These are phyloP conservation scores for Trissolcus brochymenae DNA, from an alignment of 2,888 invertebrate genomes.

Conservation along the genomic window DNA sequence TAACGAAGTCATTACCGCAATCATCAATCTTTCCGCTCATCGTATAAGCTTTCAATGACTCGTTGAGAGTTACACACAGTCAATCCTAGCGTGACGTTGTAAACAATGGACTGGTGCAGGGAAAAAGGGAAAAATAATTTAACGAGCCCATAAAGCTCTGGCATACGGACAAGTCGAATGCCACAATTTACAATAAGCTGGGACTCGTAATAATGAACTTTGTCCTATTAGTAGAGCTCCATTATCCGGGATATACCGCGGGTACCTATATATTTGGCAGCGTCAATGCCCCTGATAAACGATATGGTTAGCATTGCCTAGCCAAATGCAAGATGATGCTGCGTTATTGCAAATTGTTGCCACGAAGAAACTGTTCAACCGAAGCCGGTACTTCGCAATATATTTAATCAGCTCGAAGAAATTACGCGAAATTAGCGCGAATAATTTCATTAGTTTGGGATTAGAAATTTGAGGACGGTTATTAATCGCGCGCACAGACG, in stretches of 20 bases:
- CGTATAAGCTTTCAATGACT: constrained; percentile 13
- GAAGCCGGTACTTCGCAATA: neutral
- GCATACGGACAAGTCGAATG: constrained; percentile 25
- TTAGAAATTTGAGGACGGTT: constrained; percentile 17
- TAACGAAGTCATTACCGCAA: neutral
- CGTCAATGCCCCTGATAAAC: constrained; percentile 31
- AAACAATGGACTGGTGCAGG: constrained; percentile 22
- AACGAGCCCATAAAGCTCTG: constrained; percentile 41
- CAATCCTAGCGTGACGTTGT: constrained; percentile 20
- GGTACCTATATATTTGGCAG: neutral
- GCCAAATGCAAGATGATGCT: constrained; percentile 1
- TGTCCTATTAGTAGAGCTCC: constrained; percentile 30
- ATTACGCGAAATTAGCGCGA: constrained; percentile 29
- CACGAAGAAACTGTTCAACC: constrained; percentile 6
- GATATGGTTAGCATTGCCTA: constrained; percentile 4
- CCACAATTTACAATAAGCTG: constrained; percentile 52
- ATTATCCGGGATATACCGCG: constrained; percentile 30
- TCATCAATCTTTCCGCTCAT: constrained; percentile 7
- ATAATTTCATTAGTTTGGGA: constrained; percentile 40
- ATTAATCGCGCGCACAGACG: constrained; percentile 27
- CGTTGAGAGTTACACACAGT: constrained; percentile 8
- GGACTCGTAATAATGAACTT: constrained; percentile 50
- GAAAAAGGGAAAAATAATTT: constrained; percentile 34
- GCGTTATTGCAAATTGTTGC: neutral
- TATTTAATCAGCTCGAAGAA: constrained; percentile 36